Conservation (phyloP, 2,888 invertebrate species). For the Drosophila parthenogenetica region DNA sequence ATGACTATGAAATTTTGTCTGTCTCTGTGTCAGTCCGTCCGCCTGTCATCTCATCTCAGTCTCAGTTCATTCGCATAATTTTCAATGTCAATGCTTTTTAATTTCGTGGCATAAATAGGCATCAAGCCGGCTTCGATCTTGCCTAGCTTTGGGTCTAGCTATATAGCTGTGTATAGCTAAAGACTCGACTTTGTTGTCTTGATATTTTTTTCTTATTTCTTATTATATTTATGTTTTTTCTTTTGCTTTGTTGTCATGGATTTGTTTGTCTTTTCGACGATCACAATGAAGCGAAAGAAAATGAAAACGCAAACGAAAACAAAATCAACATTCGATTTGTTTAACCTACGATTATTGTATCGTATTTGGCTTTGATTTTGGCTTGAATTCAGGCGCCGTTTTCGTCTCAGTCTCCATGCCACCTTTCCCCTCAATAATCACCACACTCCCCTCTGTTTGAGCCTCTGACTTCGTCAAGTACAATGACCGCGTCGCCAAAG, state of each 20-base stretch:
- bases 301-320: slow-evolving; percentile 60
- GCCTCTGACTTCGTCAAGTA: slow-evolving; percentile 54
- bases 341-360: slow-evolving; percentile 17
- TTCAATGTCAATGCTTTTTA: slow-evolving; percentile 78
- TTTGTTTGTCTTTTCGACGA: slow-evolving; percentile 40
- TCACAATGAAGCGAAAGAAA: slow-evolving; percentile 21
- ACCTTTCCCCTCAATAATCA: too few relatives aligned
- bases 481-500: slow-evolving; percentile 60
- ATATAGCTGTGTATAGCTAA: slow-evolving; percentile 16
- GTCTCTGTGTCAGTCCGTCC: background rate
- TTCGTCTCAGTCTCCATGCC: too few relatives aligned
- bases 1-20: slow-evolving; percentile 4
- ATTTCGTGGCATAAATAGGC: slow-evolving; percentile 66
- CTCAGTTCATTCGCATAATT: slow-evolving; percentile 61
- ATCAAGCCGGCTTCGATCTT: slow-evolving; percentile 36
- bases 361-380: slow-evolving; percentile 39
- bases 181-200: slow-evolving; percentile 3
- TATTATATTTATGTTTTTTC: background rate
- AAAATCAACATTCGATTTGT: slow-evolving; percentile 48
- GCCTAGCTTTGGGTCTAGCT: slow-evolving; percentile 18
- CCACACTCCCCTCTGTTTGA: slow-evolving; percentile 4
- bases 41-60: slow-evolving; percentile 8
- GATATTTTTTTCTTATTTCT: background rate
- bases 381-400: slow-evolving; percentile 19
- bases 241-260: background rate